These are phyloP conservation scores for Crotalus horridus DNA, from an alignment of 2,113 vertebrate species.

Conservation along the genomic window DNA sequence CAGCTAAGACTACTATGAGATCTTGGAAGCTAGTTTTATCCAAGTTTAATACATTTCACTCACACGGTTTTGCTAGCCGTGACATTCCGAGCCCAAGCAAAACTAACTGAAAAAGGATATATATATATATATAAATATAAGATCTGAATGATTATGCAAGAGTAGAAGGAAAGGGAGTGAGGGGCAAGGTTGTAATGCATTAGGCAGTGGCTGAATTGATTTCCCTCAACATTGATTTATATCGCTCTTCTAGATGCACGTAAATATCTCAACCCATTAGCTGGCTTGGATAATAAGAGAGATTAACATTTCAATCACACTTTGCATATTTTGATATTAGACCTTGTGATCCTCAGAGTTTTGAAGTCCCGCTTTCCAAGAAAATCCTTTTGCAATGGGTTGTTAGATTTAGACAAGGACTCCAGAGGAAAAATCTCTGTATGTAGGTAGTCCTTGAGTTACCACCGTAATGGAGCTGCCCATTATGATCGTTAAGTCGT, in stretches of 20 bases:
- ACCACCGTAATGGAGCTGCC: too few species aligned
- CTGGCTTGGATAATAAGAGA: background rate
- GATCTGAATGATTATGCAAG: background rate
- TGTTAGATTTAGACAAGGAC: background rate
- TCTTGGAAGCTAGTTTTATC: background rate
- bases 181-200: background rate
- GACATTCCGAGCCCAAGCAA: background rate
- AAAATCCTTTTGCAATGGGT: background rate
- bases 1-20: background rate
- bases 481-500: too few species aligned
- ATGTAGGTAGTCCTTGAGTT: too few species aligned
- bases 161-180: background rate
- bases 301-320: background rate
- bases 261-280: background rate
- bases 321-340: background rate
- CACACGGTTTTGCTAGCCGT: background rate
- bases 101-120: background rate
- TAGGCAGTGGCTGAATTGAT: background rate
- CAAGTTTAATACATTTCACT: background rate
- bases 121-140: background rate
- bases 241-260: background rate
- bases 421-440: background rate
- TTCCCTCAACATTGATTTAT: background rate
- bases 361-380: background rate
- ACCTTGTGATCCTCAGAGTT: background rate